These are phyloP conservation scores for Epizoanthus rinbou DNA, from an alignment of 92 coral and sea anemone genomes.

Conservation along the genomic window DNA sequence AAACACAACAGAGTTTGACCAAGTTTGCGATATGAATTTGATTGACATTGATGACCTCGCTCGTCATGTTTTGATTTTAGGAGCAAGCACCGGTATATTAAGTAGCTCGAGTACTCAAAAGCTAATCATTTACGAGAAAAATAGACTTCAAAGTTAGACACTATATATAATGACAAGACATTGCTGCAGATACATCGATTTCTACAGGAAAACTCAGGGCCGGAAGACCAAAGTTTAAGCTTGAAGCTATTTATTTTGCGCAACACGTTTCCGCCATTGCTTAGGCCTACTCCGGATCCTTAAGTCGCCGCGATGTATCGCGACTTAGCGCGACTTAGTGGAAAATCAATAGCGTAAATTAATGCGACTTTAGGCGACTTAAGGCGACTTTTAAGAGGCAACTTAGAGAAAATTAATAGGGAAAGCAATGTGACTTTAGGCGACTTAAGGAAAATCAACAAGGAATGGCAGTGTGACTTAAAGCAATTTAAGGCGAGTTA, in stretches of 20 bases:
- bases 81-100: too few species aligned
- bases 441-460: too few species aligned
- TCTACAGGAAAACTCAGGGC: background rate
- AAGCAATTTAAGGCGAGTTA: too few species aligned
- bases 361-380: too few species aligned
- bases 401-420: too few species aligned
- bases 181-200: background rate
- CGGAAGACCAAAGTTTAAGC: background rate
- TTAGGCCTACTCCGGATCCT: too few species aligned
- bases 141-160: background rate
- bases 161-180: background rate
- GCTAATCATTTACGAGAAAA: constrained; percentile 19
- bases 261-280: constrained; percentile 6
- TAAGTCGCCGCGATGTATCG: too few species aligned
- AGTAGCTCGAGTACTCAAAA: background rate
- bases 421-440: too few species aligned
- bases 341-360: too few species aligned
- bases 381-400: too few species aligned
- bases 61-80: background rate
- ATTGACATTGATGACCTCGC: background rate
- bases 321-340: too few species aligned
- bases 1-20: constrained; percentile 10
- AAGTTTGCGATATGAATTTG: background rate
- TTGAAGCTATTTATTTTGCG: background rate
- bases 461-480: too few species aligned